A percentile compares a stretch with the other conserved stretches of the same genome.
phyloP scores from a whole-genome alignment of 2,888 invertebrate species.

The Nephrotoma guestfalica region DNA sequence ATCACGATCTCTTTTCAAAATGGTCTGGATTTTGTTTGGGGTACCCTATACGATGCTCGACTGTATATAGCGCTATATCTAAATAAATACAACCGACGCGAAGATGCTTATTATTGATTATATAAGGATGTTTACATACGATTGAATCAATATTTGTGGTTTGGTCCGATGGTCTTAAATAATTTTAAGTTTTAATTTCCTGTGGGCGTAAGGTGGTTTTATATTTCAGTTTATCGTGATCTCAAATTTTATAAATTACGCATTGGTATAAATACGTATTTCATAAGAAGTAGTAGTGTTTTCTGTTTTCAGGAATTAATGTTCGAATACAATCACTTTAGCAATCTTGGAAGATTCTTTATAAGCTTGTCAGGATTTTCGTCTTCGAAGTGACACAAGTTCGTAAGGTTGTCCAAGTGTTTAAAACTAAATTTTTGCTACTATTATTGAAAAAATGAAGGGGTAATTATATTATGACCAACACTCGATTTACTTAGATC shows the following conservation, averaged over 20 bases:
- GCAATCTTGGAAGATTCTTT: no score
- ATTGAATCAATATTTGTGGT: background rate
- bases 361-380: no score
- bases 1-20: background rate
- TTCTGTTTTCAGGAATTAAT: no score
- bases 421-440: no score
- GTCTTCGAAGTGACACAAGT: no score
- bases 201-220: background rate
- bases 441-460: no score
- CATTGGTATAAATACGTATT: no score
- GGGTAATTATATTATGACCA: no score
- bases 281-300: no score
- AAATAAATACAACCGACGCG: background rate
- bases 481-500: no score
- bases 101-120: background rate
- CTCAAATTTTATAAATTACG: background rate
- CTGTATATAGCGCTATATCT: background rate
- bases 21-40: background rate
- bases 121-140: background rate
- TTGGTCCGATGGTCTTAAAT: background rate
- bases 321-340: no score
- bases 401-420: no score
- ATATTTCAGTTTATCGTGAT: background rate
- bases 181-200: background rate
- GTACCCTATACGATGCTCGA: background rate